phyloP scores from a whole-genome alignment of 2,888 invertebrate species.

The Sminthurides aquaticus region DNA sequence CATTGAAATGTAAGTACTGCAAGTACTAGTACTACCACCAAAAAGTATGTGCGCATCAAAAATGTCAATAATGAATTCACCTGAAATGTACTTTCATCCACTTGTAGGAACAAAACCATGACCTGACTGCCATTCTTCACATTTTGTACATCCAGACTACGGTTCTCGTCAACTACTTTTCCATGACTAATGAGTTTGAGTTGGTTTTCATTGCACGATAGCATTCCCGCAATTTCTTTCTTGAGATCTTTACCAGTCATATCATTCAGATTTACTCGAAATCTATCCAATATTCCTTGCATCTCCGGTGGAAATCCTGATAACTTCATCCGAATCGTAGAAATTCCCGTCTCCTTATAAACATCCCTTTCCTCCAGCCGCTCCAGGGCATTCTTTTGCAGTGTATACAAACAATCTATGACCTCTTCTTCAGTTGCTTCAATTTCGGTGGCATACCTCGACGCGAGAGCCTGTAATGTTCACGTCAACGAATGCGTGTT shows the following conservation, averaged over 20 bases:
- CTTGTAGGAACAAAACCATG: conserved; percentile 56
- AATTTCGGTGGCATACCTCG: conserved; percentile 54
- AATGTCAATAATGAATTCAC: conserved; percentile 36
- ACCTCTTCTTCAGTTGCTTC: conserved; percentile 53
- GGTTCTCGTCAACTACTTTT: conserved; percentile 54
- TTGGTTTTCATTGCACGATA: conserved; percentile 44
- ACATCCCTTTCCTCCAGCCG: conserved; percentile 62
- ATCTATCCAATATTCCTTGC: conserved; percentile 46
- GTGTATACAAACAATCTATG: conserved; percentile 54
- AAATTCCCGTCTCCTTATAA: conserved; percentile 63
- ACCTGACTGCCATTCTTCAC: conserved; percentile 63
- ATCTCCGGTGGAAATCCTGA: conserved; percentile 51
- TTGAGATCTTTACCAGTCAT: conserved; percentile 54
- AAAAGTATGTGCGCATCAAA: too few species aligned
- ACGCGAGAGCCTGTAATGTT: conserved; percentile 55
- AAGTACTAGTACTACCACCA: too few species aligned
- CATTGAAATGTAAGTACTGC: conserved; percentile 2
- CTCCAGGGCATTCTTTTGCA: conserved; percentile 64
- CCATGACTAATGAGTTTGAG: conserved; percentile 64
- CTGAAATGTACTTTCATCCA: conserved; percentile 46
- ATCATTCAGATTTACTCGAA: conserved; percentile 54
- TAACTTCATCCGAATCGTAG: conserved; percentile 63
- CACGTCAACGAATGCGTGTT: background rate
- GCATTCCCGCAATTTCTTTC: conserved; percentile 49
- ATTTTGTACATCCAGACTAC: conserved; percentile 54